These are phyloP conservation scores for Chaetura pelagica DNA, from an alignment of 2,113 vertebrate genomes.

Conservation along the genomic window DNA sequence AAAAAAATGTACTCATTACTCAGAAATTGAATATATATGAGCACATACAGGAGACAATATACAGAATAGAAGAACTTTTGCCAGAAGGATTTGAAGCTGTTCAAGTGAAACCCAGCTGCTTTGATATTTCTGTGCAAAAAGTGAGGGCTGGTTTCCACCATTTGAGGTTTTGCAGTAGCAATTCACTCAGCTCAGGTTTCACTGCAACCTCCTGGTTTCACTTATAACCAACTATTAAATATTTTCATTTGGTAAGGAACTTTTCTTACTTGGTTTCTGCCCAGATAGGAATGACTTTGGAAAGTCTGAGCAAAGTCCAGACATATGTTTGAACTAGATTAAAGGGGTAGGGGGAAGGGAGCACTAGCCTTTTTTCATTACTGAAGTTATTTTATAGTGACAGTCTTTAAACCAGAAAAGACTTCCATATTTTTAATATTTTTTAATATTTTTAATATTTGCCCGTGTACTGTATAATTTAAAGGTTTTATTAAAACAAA, in stretches of 20 bases:
- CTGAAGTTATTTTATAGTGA: not conserved
- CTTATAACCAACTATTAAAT: not conserved
- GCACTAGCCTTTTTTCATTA: not conserved
- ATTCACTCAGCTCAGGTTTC: not conserved
- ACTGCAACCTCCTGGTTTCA: not conserved
- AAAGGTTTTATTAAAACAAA: not conserved
- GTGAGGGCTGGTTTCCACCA: not conserved
- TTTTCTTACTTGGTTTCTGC: slow-evolving; percentile 12
- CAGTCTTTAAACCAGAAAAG: not conserved
- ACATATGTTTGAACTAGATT: not conserved
- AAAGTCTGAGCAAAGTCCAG: slow-evolving; percentile 16
- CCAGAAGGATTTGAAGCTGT: not conserved
- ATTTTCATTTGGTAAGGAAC: not conserved
- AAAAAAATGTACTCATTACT: not conserved
- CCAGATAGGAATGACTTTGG: not conserved
- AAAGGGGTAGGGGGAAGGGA: not conserved
- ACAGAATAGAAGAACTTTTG: not conserved
- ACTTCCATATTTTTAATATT: not conserved
- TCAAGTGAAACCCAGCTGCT: slow-evolving; percentile 4
- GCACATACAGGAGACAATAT: not conserved
- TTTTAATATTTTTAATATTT: too few relatives aligned
- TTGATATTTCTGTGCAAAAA: not conserved
- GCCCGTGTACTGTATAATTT: not conserved
- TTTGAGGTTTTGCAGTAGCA: slow-evolving; percentile 23
- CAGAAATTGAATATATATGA: not conserved